These are phyloP conservation scores for Platalea minor DNA, from an alignment of 2,797 vertebrate species.

Conservation along the genomic window DNA sequence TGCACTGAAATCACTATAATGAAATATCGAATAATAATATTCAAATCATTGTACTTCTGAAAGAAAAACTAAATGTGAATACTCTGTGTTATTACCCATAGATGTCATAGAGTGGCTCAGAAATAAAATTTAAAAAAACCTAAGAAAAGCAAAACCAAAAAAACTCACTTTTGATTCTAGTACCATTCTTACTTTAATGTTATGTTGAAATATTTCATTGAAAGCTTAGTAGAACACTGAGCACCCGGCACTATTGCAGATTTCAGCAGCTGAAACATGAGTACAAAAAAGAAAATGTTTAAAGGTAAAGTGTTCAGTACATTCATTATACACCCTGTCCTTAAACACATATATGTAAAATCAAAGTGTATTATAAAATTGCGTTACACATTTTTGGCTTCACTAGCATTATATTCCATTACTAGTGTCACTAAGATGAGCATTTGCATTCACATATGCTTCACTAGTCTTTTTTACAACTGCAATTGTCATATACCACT, in stretches of 20 bases:
- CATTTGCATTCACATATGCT: not conserved
- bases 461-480: slow-evolving; percentile 1
- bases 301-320: not conserved
- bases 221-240: not conserved
- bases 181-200: not conserved
- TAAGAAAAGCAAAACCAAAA: not conserved
- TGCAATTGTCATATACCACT: slow-evolving; percentile 13
- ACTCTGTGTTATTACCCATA: not conserved
- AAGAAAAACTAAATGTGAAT: not conserved
- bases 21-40: not conserved
- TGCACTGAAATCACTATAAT: not conserved
- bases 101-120: not conserved
- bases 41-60: not conserved
- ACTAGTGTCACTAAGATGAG: slow-evolving; percentile 30
- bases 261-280: not conserved
- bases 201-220: not conserved
- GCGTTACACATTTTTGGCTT: not conserved
- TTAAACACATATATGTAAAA: slow-evolving; percentile 22
- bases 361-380: slow-evolving; percentile 17
- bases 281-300: not conserved
- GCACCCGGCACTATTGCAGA: not conserved
- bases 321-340: not conserved
- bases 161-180: not conserved
- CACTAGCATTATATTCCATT: not conserved
- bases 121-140: not conserved